Conservation (phyloP, 2,113 vertebrate genomes). For the Apaloderma vittatum region DNA sequence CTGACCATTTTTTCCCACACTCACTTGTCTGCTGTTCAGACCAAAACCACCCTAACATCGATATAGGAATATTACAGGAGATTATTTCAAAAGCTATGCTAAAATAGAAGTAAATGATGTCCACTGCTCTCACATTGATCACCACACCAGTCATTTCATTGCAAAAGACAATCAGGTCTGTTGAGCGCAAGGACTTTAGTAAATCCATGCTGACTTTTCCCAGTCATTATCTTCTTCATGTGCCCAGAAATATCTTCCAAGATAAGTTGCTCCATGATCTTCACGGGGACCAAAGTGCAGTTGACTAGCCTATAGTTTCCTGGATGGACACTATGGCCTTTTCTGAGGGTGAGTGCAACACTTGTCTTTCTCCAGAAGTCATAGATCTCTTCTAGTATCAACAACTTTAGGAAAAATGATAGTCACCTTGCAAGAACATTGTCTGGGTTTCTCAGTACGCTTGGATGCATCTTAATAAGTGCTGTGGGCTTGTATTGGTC, state of each 20-base stretch:
- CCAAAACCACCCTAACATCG: neutral
- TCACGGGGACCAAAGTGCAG: neutral
- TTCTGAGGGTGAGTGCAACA: neutral
- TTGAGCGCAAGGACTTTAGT: neutral
- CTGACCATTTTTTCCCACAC: neutral
- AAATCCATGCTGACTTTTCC: neutral
- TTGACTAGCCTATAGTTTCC: neutral
- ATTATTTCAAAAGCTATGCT: neutral
- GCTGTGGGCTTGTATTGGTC: neutral
- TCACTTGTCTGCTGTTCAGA: neutral
- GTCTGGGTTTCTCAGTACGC: neutral
- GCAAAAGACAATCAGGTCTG: neutral
- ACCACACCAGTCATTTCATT: neutral
- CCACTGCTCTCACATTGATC: neutral
- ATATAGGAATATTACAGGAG: neutral
- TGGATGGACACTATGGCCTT: neutral
- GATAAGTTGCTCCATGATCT: neutral
- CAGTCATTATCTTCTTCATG: neutral
- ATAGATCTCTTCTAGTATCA: neutral
- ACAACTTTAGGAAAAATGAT: neutral
- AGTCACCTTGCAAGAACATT: neutral
- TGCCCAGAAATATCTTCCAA: neutral
- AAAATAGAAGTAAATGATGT: neutral
- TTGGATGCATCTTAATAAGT: neutral
- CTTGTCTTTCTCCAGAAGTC: neutral